phyloP scores from a whole-genome alignment of 2,113 vertebrate genomes.

The Sardina pilchardus region DNA sequence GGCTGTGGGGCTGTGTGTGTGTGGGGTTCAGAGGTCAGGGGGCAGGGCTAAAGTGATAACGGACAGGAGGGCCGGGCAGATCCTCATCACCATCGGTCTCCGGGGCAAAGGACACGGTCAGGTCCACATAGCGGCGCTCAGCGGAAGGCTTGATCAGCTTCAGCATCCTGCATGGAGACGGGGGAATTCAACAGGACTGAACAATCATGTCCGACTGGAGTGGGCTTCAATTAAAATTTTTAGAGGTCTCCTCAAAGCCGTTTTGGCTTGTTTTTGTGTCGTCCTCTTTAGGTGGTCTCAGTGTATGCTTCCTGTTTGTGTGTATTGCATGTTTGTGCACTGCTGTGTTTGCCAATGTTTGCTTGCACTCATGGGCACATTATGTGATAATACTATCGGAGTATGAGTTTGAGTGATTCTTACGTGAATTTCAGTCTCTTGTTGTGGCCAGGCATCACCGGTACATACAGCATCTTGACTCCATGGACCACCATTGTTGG shows the following conservation, averaged over 20 bases:
- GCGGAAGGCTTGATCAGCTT: slow-evolving; percentile 92
- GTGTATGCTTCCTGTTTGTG: not conserved
- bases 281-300: not conserved
- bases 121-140: slow-evolving; percentile 92
- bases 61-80: slow-evolving; percentile 91
- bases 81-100: slow-evolving; percentile 92
- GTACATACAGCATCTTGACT: slow-evolving; percentile 98
- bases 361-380: no score
- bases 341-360: not conserved
- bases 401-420: slow-evolving; percentile 55
- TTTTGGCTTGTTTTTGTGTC: no score
- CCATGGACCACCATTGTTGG: slow-evolving; percentile 97
- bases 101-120: slow-evolving; percentile 94
- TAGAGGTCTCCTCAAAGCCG: not conserved
- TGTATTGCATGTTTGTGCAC: not conserved
- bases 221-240: not conserved
- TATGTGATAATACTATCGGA: not conserved
- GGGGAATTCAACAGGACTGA: no score
- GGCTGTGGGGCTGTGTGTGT: slow-evolving; percentile 6
- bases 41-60: slow-evolving; percentile 86
- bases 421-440: slow-evolving; percentile 96
- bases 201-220: not conserved
- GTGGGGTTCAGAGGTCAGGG: slow-evolving; percentile 52
- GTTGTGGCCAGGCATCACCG: slow-evolving; percentile 94
- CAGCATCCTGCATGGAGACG: slow-evolving; percentile 82